Conservation (phyloP, 2,797 vertebrate species). For the Antennarius maculatus region DNA sequence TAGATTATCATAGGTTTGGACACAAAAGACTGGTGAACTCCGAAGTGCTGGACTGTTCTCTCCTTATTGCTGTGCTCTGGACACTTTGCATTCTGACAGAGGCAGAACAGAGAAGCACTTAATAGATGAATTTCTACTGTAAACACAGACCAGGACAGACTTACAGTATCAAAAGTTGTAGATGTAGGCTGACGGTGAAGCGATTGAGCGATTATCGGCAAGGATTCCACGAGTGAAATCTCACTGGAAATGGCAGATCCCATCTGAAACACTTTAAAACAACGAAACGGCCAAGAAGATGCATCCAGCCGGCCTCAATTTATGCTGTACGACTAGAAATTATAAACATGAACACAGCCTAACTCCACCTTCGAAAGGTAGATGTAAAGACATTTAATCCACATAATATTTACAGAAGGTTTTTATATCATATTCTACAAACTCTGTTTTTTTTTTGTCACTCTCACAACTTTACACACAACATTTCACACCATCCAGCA, state of each 20-base stretch:
- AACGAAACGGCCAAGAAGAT: not conserved
- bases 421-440: constrained; percentile 27
- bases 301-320: constrained; percentile 8
- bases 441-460: constrained; percentile 18
- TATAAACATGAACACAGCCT: constrained; percentile 14
- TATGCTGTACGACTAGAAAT: constrained; percentile 26
- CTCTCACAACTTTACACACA: constrained; percentile 34
- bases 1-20: constrained; percentile 5
- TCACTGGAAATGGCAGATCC: constrained; percentile 10
- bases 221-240: constrained; percentile 1
- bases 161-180: constrained; percentile 23
- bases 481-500: constrained; percentile 55
- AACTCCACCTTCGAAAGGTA: constrained; percentile 4
- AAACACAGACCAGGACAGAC: constrained; percentile 59
- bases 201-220: constrained; percentile 38
- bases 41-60: constrained; percentile 14
- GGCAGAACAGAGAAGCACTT: constrained; percentile 22
- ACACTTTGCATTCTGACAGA: constrained; percentile 39
- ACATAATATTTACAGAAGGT: constrained; percentile 32
- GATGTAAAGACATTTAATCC: constrained; percentile 45
- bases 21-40: constrained; percentile 16
- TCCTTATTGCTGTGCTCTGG: constrained; percentile 49
- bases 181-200: constrained; percentile 43
- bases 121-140: constrained; percentile 20
- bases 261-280: constrained; percentile 32